Conservation (phyloP, 2,113 vertebrate species). For the Poicephalus meyeri region DNA sequence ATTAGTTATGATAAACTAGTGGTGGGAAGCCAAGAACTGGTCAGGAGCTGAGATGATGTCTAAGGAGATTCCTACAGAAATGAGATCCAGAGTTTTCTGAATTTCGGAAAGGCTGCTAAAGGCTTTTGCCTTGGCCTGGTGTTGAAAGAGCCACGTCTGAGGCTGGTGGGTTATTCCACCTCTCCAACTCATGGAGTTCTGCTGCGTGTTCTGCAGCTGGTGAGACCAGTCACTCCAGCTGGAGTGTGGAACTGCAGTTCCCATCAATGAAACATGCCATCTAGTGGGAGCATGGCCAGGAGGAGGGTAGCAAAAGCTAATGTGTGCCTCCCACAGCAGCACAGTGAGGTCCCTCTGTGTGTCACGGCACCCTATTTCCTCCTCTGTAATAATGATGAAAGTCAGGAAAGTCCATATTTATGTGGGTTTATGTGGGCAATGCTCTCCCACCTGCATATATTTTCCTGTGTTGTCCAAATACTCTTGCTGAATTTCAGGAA, state of each 20-base stretch:
- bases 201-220: background rate
- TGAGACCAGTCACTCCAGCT: rapidly evolving
- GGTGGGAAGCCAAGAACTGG: background rate
- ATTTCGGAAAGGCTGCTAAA: background rate
- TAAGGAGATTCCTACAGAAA: background rate
- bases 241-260: background rate
- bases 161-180: background rate
- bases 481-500: background rate
- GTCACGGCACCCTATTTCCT: background rate
- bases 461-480: background rate
- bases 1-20: background rate
- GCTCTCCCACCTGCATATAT: background rate
- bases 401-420: background rate
- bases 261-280: background rate
- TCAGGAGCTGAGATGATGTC: background rate
- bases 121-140: background rate
- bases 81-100: background rate
- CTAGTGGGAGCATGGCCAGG: background rate
- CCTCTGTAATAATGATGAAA: background rate
- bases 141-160: background rate
- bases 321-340: background rate
- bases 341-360: background rate
- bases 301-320: background rate
- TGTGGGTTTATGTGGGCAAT: background rate
- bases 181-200: background rate